A percentile compares a stretch with the other conserved stretches of the same genome.
phyloP scores from a whole-genome alignment of 1,140 invertebrate species.

The Drosophila littoralis region DNA sequence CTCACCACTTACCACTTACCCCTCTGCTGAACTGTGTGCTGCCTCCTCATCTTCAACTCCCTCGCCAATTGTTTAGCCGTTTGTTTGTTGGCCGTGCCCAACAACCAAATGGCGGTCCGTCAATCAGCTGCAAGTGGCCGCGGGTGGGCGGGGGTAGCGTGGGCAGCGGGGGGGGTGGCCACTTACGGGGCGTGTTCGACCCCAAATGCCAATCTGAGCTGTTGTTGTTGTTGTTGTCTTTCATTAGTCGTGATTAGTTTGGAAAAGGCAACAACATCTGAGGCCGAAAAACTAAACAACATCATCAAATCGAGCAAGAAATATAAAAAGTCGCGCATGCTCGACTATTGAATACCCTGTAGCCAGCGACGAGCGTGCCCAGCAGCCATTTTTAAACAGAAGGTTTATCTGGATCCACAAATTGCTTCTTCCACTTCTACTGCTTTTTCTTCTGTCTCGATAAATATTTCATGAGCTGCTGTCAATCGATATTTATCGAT shows the following conservation, averaged over 20 bases:
- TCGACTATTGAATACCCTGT: neutral
- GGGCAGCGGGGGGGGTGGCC: conserved; percentile 3
- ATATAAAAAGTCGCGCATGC: neutral
- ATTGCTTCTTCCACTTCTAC: no score
- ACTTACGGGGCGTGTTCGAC: conserved; percentile 58
- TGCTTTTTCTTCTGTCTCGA: no score
- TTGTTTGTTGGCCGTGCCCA: conserved; percentile 57
- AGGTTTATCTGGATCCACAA: no score
- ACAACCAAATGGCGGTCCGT: conserved; percentile 43
- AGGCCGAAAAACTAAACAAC: neutral
- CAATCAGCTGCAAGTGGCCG: conserved; percentile 50
- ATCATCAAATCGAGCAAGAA: neutral
- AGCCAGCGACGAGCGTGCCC: neutral
- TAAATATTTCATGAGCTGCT: neutral
- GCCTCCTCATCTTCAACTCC: conserved; percentile 11
- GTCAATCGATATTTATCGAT: conserved; percentile 9
- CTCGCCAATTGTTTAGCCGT: conserved; percentile 31
- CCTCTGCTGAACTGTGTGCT: no score
- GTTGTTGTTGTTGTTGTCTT: conserved; percentile 53
- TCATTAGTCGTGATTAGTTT: conserved; percentile 81
- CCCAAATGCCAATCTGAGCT: conserved; percentile 59
- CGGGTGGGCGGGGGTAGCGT: conserved; percentile 22
- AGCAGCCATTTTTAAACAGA: no score
- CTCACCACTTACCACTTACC: neutral
- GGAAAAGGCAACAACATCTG: conserved; percentile 43